Conservation (phyloP, 2,888 invertebrate species). For the Hypomecis atomaria region DNA sequence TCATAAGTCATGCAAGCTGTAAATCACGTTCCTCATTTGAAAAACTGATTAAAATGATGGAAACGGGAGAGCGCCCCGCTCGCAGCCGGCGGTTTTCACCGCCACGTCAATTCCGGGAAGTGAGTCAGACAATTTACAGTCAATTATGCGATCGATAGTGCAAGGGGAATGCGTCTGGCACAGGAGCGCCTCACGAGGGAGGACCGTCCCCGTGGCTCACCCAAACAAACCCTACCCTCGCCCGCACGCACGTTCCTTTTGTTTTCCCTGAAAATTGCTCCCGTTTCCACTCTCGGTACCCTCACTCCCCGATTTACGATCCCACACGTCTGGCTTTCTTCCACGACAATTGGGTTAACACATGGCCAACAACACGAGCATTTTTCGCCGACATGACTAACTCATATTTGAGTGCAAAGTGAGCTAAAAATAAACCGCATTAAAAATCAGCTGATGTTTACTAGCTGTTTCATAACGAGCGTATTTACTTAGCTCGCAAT, state of each 20-base stretch:
- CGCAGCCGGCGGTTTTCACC: constrained; percentile 29
- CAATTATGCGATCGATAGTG: constrained; percentile 69
- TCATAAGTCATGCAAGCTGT: not conserved
- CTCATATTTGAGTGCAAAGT: constrained; percentile 34
- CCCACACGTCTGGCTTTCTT: constrained; percentile 37
- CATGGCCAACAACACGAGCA: constrained; percentile 32
- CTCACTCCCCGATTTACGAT: constrained; percentile 34
- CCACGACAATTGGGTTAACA: constrained; percentile 39
- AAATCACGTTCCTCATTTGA: not conserved
- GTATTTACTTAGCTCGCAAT: constrained; percentile 46
- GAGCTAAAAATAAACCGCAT: constrained; percentile 22
- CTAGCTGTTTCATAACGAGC: constrained; percentile 33
- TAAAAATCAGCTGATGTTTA: constrained; percentile 43
- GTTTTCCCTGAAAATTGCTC: constrained; percentile 47
- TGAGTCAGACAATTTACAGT: constrained; percentile 65
- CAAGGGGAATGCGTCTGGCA: constrained; percentile 64
- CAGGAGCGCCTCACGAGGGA: constrained; percentile 48
- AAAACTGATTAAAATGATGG: constrained; percentile 7
- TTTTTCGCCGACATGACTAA: constrained; percentile 30
- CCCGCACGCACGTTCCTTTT: constrained; percentile 42
- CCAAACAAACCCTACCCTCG: constrained; percentile 60
- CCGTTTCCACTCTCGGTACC: constrained; percentile 22
- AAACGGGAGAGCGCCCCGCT: not conserved
- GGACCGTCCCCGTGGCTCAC: constrained; percentile 47
- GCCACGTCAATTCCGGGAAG: constrained; percentile 48